Evolutionary conservation across 92 coral and sea anemone genomes (phyloP).

Genomic region (Epizoanthus stellaris): DNA sequence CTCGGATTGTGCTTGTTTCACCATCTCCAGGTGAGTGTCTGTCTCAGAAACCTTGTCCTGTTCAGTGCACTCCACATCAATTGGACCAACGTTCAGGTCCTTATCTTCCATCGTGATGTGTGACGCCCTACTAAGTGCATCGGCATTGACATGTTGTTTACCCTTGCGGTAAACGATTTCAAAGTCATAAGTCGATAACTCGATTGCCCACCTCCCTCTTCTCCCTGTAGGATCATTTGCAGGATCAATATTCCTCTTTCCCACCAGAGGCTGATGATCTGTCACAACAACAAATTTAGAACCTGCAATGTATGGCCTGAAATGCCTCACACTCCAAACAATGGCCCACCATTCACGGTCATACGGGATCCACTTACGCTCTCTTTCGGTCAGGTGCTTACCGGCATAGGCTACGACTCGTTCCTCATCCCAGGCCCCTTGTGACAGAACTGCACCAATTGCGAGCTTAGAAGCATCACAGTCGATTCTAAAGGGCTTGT

Average conservation of each 20-base stretch:
- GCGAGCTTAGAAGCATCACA: conserved; percentile 50
- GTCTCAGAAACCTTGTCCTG: not conserved
- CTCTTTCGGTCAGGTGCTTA: conserved; percentile 34
- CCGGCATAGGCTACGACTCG: conserved; percentile 31
- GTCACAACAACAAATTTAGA: not conserved
- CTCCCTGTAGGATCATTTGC: not conserved
- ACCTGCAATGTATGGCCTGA: conserved; percentile 36
- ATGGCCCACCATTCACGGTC: conserved; percentile 55
- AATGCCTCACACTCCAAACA: conserved; percentile 38
- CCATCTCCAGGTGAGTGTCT: not conserved
- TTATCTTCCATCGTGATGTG: not conserved
- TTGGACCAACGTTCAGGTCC: no score
- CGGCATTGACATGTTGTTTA: conserved; percentile 8
- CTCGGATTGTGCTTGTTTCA: conserved; percentile 1
- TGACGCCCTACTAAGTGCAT: not conserved
- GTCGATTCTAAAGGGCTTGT: conserved; percentile 33
- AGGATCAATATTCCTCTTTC: not conserved
- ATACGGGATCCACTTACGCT: conserved; percentile 34
- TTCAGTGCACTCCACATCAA: not conserved
- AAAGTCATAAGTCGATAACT: conserved; percentile 16
- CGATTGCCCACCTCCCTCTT: conserved; percentile 16
- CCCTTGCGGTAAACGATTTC: conserved; percentile 7
- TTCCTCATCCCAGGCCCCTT: conserved; percentile 19
- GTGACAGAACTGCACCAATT: conserved; percentile 50
- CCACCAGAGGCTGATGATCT: conserved; percentile 37